phyloP scores from a whole-genome alignment of 2,113 vertebrate species.

The Paedocypris sp. region DNA sequence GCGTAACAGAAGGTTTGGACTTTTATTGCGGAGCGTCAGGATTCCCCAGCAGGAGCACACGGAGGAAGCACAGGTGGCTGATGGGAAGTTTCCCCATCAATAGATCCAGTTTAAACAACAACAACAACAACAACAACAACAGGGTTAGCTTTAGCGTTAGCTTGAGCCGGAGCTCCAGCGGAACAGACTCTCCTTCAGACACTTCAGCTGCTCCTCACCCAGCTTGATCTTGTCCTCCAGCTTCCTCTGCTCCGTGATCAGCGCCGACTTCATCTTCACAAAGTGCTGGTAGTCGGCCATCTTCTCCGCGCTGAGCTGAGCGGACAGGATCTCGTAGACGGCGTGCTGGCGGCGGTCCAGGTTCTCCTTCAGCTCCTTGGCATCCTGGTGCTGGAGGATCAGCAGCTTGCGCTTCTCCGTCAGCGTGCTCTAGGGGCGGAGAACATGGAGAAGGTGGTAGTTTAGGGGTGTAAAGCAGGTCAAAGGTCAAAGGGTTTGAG shows the following conservation, averaged over 20 bases:
- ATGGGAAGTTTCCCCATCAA: no score
- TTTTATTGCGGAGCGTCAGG: no score
- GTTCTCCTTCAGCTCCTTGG: constrained; percentile 89
- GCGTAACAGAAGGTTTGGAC: no score
- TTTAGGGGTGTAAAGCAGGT: background rate
- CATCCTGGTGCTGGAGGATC: constrained; percentile 79
- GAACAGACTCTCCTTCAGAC: constrained; percentile 78
- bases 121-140: no score
- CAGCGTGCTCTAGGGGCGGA: constrained; percentile 61
- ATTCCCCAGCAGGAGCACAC: no score
- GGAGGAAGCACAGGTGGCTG: no score
- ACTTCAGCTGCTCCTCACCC: constrained; percentile 85
- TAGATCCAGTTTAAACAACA: background rate
- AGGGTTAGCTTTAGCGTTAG: no score
- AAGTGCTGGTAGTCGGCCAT: constrained; percentile 86
- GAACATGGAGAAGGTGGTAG: no score
- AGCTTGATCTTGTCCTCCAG: constrained; percentile 89
- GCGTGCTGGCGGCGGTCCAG: constrained; percentile 76
- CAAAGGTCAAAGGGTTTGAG: background rate
- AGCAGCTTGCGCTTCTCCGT: constrained; percentile 78
- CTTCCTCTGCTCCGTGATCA: constrained; percentile 84
- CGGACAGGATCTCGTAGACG: constrained; percentile 70
- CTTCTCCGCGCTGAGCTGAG: constrained; percentile 66
- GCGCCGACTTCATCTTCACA: constrained; percentile 88
- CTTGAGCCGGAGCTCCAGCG: constrained; percentile 39